Base-by-base conservation (phyloP, 2,113 vertebrate species). In the Myotis lucifugus region DNA sequence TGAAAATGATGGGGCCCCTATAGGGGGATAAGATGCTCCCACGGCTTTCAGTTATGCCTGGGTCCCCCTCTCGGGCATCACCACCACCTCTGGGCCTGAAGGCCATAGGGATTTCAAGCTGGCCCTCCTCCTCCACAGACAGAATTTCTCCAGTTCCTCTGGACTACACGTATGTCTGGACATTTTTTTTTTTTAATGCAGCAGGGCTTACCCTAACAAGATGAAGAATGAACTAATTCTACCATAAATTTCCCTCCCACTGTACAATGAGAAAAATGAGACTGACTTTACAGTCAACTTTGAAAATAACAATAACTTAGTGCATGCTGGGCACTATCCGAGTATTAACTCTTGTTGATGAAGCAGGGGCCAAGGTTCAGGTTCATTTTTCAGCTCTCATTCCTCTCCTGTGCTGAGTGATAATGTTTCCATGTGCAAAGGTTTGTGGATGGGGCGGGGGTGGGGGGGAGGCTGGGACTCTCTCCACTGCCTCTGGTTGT, bases 201-300 rank as follows among this genome's bases (percentile, higher is more conserved):
- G 17, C 48, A 64, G 50, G 19, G 21, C 64, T 91, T 46, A 96
- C 3, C 23, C 48, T 82, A 67, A 54, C 52, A 34, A 69, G 40
- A 56, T 76, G 61, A 91, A 74, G 83, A 91, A 32, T 76, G 90
- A 94, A 74, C 94, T 21, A 54, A 10, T 10, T 83, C 52, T 40
- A 34, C 46, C 48, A 67, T 73, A 79, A 79, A 79, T 73, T 88
- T 56, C 48, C 32, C 17, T 85, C 66, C 72, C 56, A 8, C 25
- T 86, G 87, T 69, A 74, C 76, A 66, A 40, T 79, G 21, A 93
- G 74, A 83, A 83, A 85, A 83, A 15, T 27, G 15, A 67, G 91
- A 27, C 61, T 56, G 19, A 87, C 77, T 83, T 93, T 56, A 46
- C 10, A 67, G 23, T 70, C 46, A 40, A 37, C 27, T 81, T 85